These are phyloP conservation scores for Drosophila suzukii DNA, from an alignment of 1,140 invertebrate genomes.

Conservation along the genomic window DNA sequence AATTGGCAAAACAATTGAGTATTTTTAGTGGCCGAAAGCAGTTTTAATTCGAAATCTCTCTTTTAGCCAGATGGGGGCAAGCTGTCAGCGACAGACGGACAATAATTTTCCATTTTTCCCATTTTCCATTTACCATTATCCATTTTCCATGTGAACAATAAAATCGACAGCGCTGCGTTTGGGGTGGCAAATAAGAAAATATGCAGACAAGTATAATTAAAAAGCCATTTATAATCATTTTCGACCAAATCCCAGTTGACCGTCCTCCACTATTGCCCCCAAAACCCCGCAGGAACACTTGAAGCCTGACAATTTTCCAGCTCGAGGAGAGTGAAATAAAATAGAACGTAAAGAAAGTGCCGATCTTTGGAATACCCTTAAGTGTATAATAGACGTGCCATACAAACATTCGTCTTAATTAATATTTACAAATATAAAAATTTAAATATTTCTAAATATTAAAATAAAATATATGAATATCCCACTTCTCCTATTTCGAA, in stretches of 20 bases:
- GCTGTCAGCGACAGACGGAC: slow-evolving; percentile 27
- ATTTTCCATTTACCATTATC: slow-evolving; percentile 8
- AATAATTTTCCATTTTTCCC: slow-evolving; percentile 31
- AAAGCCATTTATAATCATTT: slow-evolving; percentile 73
- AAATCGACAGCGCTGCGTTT: slow-evolving; percentile 21
- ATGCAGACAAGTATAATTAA: slow-evolving; percentile 69
- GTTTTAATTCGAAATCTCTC: slow-evolving; percentile 15
- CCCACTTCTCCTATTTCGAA: not conserved
- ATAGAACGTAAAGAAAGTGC: not conserved
- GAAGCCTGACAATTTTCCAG: slow-evolving; percentile 32
- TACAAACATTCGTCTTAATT: no score
- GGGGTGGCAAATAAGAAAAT: slow-evolving; percentile 32
- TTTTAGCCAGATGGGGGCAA: slow-evolving; percentile 7
- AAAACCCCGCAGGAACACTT: slow-evolving; percentile 31
- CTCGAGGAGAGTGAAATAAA: slow-evolving; percentile 11
- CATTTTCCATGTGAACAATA: slow-evolving; percentile 26
- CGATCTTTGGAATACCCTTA: not conserved
- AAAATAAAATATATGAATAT: not conserved
- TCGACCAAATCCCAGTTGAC: slow-evolving; percentile 51
- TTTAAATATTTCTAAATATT: not conserved
- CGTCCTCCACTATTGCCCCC: slow-evolving; percentile 10
- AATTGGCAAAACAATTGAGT: slow-evolving; percentile 23
- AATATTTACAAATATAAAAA: no score
- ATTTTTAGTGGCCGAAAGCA: slow-evolving; percentile 25
- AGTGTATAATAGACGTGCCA: no score